Base-by-base conservation (phyloP, 2,113 vertebrate genomes). In the Serilophus lunatus region DNA sequence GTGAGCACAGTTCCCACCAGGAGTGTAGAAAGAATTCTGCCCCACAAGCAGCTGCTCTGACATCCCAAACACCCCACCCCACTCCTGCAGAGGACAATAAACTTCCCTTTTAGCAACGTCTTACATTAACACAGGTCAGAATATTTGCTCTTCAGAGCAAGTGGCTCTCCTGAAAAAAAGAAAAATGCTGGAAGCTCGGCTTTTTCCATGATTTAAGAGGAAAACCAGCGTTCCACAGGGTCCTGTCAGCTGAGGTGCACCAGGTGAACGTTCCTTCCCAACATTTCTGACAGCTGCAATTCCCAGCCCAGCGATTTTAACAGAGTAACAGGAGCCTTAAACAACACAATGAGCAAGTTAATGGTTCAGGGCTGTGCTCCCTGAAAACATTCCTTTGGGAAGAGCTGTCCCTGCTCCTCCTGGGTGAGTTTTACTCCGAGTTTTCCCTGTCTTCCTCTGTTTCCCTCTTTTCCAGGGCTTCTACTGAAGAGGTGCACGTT, bases 401-500 rank as follows among this genome's bases (percentile, higher is more conserved):
- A 42, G 40, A 92, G 23, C 22, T 3, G 15, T 26, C 68, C 60
- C 29, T 3, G 4, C 18, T 18, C 4, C 7, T 40, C 36, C 40
- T 42, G 40, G 40, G 40, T 42, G 10, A 12, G 40, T 42, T 42
- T 42, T 42, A 10, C 14, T 14, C 40, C 14, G 14, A 42, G 40
- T 42, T 42, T 10, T 42, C 19, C 45, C 60, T 7, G 6, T 64
- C 18, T 2, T 16, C 65, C 1, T 1, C 91, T 44, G 44, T 44
- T 89, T 24, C 50, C n/a, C n/a, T n/a, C n/a, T 88, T 72, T 91
- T 63, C 53, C 94, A 99, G 99, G 99, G 47, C 66, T 99, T 85
- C 93, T 99, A 82, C 98, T 99, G 80, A 99, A 99, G 95, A 98
- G 99, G 86, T 99, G 98, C 76, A 99, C 99, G 0, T 92, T 99